Evolutionary conservation across 2,888 invertebrate genomes (phyloP).

Genomic region (Nezara viridula): DNA sequence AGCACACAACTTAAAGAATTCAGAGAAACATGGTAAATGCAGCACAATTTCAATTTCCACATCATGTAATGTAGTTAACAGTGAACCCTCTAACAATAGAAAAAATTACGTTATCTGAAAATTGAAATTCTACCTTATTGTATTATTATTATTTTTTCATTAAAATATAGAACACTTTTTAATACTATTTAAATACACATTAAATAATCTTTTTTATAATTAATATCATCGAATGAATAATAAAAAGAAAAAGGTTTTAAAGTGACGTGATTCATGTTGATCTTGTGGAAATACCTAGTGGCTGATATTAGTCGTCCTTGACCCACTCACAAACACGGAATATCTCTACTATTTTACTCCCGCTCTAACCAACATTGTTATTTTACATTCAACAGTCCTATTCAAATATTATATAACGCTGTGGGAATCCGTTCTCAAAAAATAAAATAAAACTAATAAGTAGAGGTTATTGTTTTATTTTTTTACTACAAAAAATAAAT

Average conservation of each 20-base stretch:
- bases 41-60: too few species aligned
- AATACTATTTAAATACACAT: too few species aligned
- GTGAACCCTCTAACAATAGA: too few species aligned
- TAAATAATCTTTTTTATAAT: too few species aligned
- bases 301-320: slow-evolving; percentile 38
- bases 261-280: slow-evolving; percentile 19
- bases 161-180: too few species aligned
- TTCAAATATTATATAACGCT: background rate
- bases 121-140: too few species aligned
- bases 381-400: background rate
- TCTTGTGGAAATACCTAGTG: slow-evolving; percentile 11
- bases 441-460: background rate
- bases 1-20: too few species aligned
- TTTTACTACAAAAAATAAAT: too few species aligned
- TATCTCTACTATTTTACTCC: background rate
- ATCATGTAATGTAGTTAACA: too few species aligned
- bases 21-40: too few species aligned
- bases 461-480: background rate
- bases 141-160: too few species aligned
- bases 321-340: slow-evolving; percentile 44
- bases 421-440: background rate
- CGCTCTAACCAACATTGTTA: background rate
- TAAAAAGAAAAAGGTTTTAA: background rate
- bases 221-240: background rate
- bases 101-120: too few species aligned